Evolutionary conservation across 2,113 vertebrate species (phyloP).

Genomic region (Polyodon spathula): DNA sequence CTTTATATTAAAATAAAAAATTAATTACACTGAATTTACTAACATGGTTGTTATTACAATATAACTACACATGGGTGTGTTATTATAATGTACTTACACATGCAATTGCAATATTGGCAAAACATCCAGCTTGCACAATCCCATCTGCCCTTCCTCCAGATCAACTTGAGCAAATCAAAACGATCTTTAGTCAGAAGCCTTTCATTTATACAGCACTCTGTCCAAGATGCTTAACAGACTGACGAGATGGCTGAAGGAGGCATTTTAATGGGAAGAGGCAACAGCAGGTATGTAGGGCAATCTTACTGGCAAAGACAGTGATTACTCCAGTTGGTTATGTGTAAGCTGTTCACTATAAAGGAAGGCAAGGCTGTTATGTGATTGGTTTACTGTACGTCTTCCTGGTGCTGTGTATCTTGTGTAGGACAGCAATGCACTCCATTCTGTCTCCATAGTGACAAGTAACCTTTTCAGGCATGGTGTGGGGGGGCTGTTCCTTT

Average conservation of each 20-base stretch:
- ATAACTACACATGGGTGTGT: no score
- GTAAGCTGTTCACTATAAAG: not conserved
- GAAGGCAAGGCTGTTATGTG: not conserved
- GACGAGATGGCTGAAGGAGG: not conserved
- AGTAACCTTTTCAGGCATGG: not conserved
- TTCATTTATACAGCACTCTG: no score
- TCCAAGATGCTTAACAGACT: not conserved
- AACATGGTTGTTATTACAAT: no score
- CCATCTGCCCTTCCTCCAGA: no score
- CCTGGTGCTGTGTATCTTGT: not conserved
- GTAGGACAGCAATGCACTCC: not conserved
- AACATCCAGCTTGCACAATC: no score
- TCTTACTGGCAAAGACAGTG: not conserved
- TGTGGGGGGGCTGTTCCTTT: not conserved
- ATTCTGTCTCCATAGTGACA: constrained; percentile 4
- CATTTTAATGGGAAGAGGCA: not conserved
- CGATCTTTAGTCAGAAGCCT: no score
- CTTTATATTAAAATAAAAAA: no score
- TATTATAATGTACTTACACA: no score
- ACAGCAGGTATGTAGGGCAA: not conserved
- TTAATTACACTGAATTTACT: no score
- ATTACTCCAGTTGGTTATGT: not conserved
- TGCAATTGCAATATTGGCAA: no score
- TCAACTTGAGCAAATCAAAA: no score
- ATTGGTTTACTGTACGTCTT: constrained; percentile 1